These are phyloP conservation scores for Conistra vaccinii DNA, from an alignment of 2,888 invertebrate species.

Conservation along the genomic window DNA sequence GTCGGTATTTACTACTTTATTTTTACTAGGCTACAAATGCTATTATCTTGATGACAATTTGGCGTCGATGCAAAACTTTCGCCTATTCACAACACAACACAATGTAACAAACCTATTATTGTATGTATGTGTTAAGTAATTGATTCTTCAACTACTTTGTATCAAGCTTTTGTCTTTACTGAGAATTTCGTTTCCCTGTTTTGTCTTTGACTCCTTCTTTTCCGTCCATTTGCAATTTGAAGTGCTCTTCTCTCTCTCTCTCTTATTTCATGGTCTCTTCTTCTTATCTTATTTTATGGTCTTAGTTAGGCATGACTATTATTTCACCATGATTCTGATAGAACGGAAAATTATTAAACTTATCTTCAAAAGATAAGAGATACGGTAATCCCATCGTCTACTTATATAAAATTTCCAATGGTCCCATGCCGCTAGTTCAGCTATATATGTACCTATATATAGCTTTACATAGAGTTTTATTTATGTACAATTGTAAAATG, in stretches of 20 bases:
- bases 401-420: slow-evolving; percentile 12
- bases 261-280: background rate
- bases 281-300: background rate
- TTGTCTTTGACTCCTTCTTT: background rate
- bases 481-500: background rate
- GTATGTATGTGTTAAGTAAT: slow-evolving; percentile 7
- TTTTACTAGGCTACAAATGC: slow-evolving; percentile 19
- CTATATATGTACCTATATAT: background rate
- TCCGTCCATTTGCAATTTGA: background rate
- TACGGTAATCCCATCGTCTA: slow-evolving; percentile 15
- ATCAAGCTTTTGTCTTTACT: background rate
- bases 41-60: slow-evolving; percentile 34
- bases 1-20: slow-evolving; percentile 41
- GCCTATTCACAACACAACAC: slow-evolving; percentile 19
- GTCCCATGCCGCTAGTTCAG: background rate
- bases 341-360: background rate
- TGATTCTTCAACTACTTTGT: background rate
- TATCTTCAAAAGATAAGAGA: slow-evolving; percentile 41
- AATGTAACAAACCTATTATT: slow-evolving; percentile 22
- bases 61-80: slow-evolving; percentile 36
- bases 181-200: background rate
- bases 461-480: background rate
- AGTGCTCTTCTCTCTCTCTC: too few relatives aligned
- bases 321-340: background rate
- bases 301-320: background rate